Evolutionary conservation across 2,113 vertebrate genomes (phyloP).

Genomic region (Eurystomus gularis): DNA sequence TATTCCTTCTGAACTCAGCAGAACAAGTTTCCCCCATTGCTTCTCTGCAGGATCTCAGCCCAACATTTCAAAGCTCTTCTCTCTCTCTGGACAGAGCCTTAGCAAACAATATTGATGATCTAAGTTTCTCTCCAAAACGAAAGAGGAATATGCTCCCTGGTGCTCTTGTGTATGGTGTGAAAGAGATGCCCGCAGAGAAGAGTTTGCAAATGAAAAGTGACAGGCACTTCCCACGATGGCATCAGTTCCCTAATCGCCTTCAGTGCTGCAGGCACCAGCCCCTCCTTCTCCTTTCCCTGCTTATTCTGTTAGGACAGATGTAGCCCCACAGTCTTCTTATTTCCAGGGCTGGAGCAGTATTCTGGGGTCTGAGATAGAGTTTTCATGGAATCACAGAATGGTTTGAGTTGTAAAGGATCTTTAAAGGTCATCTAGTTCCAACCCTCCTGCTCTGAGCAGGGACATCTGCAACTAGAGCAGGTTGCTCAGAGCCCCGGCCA

Average conservation of each 20-base stretch:
- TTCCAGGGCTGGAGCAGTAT: background rate
- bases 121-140: background rate
- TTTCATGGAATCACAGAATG: background rate
- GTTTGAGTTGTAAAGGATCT: no score
- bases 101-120: background rate
- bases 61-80: background rate
- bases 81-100: background rate
- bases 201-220: background rate
- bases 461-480: no score
- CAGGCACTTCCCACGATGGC: background rate
- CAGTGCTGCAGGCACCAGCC: accelerated
- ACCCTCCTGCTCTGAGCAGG: no score
- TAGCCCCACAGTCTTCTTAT: background rate
- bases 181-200: background rate
- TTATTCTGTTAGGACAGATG: background rate
- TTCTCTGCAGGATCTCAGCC: background rate
- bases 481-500: no score
- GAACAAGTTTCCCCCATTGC: background rate
- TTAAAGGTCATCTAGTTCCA: no score
- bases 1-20: background rate
- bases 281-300: background rate
- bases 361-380: background rate
- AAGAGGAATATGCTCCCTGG: background rate
- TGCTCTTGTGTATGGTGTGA: background rate
- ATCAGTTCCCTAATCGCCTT: background rate